Evolutionary conservation across 2,888 invertebrate genomes (phyloP).

Genomic region (Baronia brevicornis): DNA sequence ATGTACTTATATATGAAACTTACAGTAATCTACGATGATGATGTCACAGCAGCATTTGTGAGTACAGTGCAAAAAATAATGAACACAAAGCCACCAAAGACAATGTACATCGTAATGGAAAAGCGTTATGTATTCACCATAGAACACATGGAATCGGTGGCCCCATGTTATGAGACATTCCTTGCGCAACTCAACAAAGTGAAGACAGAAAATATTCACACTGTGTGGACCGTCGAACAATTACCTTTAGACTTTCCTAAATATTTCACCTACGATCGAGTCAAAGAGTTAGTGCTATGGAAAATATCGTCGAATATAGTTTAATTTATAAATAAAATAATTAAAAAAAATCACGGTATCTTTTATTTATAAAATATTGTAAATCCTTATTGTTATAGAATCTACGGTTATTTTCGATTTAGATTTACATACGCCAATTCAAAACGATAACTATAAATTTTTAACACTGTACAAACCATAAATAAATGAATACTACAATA

Average conservation of each 20-base stretch:
- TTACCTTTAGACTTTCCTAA: constrained; percentile 83
- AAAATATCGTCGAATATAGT: constrained; percentile 69
- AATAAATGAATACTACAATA: constrained; percentile 19
- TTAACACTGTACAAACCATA: constrained; percentile 26
- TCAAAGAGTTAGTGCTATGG: constrained; percentile 85
- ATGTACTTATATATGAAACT: too few relatives aligned
- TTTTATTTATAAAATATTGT: constrained; percentile 16
- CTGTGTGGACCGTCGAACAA: constrained; percentile 76
- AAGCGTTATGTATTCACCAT: constrained; percentile 91
- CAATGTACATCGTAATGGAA: constrained; percentile 85
- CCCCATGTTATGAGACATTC: constrained; percentile 92
- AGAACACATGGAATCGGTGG: constrained; percentile 86
- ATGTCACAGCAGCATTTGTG: constrained; percentile 86
- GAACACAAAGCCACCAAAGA: constrained; percentile 73
- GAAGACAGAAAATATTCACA: constrained; percentile 50
- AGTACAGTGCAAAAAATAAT: constrained; percentile 81
- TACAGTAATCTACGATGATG: constrained; percentile 89
- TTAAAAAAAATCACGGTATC: constrained; percentile 21
- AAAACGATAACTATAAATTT: constrained; percentile 33
- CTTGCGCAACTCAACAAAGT: constrained; percentile 75
- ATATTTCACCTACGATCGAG: constrained; percentile 87
- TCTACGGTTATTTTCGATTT: constrained; percentile 12
- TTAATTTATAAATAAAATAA: constrained; percentile 33
- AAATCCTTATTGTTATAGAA: constrained; percentile 7
- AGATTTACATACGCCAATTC: constrained; percentile 33